Evolutionary conservation across 2,113 vertebrate genomes (phyloP).

Genomic region (Phodopus roborovskii): DNA sequence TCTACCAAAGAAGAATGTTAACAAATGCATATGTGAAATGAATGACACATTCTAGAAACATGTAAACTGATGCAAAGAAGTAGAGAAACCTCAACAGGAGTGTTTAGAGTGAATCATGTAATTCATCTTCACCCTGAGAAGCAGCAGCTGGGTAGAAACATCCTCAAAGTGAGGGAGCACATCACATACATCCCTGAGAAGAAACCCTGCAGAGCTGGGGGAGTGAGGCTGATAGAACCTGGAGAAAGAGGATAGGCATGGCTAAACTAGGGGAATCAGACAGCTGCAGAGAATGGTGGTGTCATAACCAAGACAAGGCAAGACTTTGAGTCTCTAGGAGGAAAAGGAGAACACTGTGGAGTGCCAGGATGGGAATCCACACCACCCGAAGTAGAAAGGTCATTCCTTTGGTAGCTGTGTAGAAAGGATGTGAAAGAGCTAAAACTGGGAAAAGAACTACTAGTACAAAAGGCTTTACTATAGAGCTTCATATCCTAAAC

Average conservation of each 20-base stretch:
- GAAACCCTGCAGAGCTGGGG: not conserved
- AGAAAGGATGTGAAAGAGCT: not conserved
- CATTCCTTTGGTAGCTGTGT: not conserved
- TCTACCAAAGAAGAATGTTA: not conserved
- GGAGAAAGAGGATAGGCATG: not conserved
- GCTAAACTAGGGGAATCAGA: not conserved
- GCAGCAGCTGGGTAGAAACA: not conserved
- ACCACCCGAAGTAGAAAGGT: not conserved
- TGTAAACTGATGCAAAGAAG: not conserved
- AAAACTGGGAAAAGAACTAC: not conserved
- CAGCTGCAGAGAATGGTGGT: not conserved
- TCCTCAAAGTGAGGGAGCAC: not conserved
- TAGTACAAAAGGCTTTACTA: not conserved
- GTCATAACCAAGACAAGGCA: not conserved
- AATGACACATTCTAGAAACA: not conserved
- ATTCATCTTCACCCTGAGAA: not conserved
- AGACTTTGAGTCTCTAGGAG: not conserved
- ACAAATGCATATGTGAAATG: not conserved
- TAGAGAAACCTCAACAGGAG: not conserved
- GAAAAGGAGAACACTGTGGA: not conserved
- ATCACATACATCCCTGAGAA: not conserved
- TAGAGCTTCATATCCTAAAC: not conserved
- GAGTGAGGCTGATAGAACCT: not conserved
- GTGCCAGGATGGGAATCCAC: not conserved
- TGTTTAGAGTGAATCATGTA: not conserved